A percentile compares a stretch with the other conserved stretches of the same genome.
Conservation (phyloP, 2,888 invertebrate genomes). For the Anticlea derivata region DNA sequence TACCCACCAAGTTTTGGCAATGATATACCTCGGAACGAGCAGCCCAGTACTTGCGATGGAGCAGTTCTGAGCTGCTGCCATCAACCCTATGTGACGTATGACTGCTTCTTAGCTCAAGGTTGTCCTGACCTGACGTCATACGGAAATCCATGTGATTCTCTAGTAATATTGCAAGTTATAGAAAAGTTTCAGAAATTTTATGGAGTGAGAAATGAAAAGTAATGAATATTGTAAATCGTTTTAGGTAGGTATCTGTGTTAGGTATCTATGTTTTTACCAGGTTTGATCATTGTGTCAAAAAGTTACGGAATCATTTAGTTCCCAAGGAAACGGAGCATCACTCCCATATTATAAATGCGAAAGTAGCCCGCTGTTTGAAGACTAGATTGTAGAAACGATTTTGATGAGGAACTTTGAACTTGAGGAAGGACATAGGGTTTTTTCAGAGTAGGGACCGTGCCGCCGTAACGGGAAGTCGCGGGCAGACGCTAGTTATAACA, state of each 20-base stretch:
- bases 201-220: slow-evolving; percentile 44
- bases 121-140: slow-evolving; percentile 74
- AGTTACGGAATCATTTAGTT: too few species aligned
- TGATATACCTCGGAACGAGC: slow-evolving; percentile 16
- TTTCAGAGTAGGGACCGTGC: too few species aligned
- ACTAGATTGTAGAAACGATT: too few species aligned
- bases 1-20: slow-evolving; percentile 25
- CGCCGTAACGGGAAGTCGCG: too few species aligned
- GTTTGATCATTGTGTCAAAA: too few species aligned
- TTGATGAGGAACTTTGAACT: too few species aligned
- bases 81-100: slow-evolving; percentile 49
- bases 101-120: slow-evolving; percentile 61
- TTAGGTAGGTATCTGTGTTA: neutral
- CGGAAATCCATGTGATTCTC: slow-evolving; percentile 59
- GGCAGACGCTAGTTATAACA: too few species aligned
- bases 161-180: slow-evolving; percentile 53
- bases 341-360: too few species aligned
- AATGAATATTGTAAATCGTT: neutral
- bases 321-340: too few species aligned
- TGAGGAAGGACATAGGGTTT: too few species aligned
- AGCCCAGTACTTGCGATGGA: slow-evolving; percentile 57
- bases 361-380: too few species aligned
- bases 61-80: slow-evolving; percentile 69
- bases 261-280: neutral
- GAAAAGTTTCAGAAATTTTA: slow-evolving; percentile 59